Base-by-base conservation (phyloP, 35 echinoderm and acorn worm species). In the Ptychodera flava region DNA sequence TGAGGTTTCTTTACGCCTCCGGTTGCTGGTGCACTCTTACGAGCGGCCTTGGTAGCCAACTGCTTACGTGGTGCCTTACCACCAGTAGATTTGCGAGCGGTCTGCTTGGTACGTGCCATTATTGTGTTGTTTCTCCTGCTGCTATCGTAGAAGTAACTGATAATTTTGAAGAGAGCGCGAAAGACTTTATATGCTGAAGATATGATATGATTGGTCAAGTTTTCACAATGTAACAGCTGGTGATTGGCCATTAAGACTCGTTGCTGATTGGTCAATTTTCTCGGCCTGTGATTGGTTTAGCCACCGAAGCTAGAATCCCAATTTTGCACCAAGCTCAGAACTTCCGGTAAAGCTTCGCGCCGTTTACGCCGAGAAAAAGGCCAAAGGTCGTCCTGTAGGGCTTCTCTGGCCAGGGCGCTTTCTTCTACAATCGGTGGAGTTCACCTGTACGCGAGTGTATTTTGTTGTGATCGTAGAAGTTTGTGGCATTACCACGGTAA, bases 81-180 rank as follows among this genome's bases (percentile, higher is more conserved):
- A 35, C 90, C 90, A 10, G 90, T 91, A 32, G 90, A 91, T 80
- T 91, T 91, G 32, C 90, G 91, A 29, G 91, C 91, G 16, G 91
- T 94, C 75, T 94, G 93, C 53, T 94, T 94, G 12, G 93, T 94
- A 85, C 93, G 88, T 32, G 93, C 93, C 93, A 95, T 95, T 14
- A 30, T 86, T 64, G 6, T 0, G 27, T n/a, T n/a, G n/a, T n/a
- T n/a, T n/a, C n/a, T n/a, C 45, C 22, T 22, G 45, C 45, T 64
- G 45, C 45, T 64, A 12, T 22, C 6, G 45, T 64, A 64, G 45
- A 64, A 64, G 45, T 64, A 64, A 64, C 45, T 64, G 45, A 64
- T 64, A 12, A n/a, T 64, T 64, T 64, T 22, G 22, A 64, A 64
- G 6, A 22, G 22, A 64, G 45, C 45, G 45, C 45, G 6, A 64